Evolutionary conservation across 2,888 invertebrate species (phyloP).

Genomic region (Xestoiulus laeticollis): DNA sequence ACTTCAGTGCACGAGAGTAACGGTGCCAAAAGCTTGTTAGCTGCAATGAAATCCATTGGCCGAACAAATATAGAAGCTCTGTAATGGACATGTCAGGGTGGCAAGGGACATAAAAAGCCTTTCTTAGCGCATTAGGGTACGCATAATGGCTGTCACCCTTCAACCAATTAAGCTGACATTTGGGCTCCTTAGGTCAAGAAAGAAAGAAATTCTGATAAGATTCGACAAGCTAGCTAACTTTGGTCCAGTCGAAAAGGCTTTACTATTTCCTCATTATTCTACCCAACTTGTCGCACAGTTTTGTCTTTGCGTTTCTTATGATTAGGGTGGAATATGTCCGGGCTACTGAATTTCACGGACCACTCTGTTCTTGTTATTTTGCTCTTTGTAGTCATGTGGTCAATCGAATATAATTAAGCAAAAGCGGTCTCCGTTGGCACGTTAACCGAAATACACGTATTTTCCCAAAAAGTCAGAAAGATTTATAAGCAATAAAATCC

Average conservation of each 20-base stretch:
- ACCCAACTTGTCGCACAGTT: not conserved
- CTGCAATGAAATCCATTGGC: constrained; percentile 51
- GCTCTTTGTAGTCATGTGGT: not conserved
- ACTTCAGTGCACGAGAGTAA: constrained; percentile 45
- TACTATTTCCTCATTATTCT: constrained; percentile 42
- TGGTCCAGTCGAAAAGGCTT: constrained; percentile 40
- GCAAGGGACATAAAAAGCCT: constrained; percentile 54
- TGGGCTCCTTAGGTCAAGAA: constrained; percentile 48
- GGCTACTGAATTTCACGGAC: not conserved
- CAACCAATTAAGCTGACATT: constrained; percentile 54
- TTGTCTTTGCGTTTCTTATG: not conserved
- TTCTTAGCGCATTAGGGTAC: constrained; percentile 53
- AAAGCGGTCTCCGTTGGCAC: not conserved
- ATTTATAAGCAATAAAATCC: not conserved
- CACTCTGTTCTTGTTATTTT: not conserved
- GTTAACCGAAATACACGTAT: not conserved
- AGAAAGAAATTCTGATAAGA: constrained; percentile 40
- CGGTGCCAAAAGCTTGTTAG: constrained; percentile 51
- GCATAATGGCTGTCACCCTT: constrained; percentile 54
- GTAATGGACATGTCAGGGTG: constrained; percentile 54
- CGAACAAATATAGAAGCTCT: constrained; percentile 44
- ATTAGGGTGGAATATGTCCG: not conserved
- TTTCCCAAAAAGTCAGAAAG: not conserved
- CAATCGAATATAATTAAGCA: not conserved
- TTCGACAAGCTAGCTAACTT: constrained; percentile 25